Base-by-base conservation (phyloP, 2,888 invertebrate genomes). In the Leptopterna dolabrata region DNA sequence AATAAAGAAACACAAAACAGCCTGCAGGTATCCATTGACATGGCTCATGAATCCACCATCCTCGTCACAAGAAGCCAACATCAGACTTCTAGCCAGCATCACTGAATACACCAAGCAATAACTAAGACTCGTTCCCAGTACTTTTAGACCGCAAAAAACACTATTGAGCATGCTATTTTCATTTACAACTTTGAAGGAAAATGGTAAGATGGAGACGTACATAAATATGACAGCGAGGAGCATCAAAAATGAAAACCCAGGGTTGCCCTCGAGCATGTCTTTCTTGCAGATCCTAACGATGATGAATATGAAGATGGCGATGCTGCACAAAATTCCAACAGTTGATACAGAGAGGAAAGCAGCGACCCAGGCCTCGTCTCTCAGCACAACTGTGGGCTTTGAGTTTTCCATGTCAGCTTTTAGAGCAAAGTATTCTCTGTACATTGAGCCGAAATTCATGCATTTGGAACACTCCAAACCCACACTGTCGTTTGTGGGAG, bases 11-110 rank as follows among this genome's bases (percentile, higher is more conserved):
- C 94, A 93, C 90, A 95, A 93, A 19, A 94, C 92, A 0, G 94
- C 92, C 90, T 95, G 95, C 9, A 95, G 93, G 63, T 95, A 94
- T 3, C 95, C 95, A 89, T 95, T 94, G 11, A 95, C 93, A 90
- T 95, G 95, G 4, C 94, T 94, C 89, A 95, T 93, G 89, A 95
- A 94, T 0, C 95, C 94, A 0, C 94, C 94, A 88, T 95, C 94
- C 88, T 94, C 90, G 89, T 92, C 94, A 76, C 95, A 94, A 0
- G 95, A 94, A 0, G 95, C 94, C 76, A 95, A 91, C 91, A 95
- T 94, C 7, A 95, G 92, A 0, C 94, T 93, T 19, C 95, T 92
- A 13, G 95, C 93, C 9, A 95, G 92, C 90, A 95, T 92, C 41
- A 95, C 91, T 0, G 95, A 94, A 91, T 95, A 95, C 0, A 94